Percentiles rank a stretch among this genome's conserved stretches.
phyloP scores from a whole-genome alignment of 2,888 invertebrate species.

The Nephrotoma appendiculata region DNA sequence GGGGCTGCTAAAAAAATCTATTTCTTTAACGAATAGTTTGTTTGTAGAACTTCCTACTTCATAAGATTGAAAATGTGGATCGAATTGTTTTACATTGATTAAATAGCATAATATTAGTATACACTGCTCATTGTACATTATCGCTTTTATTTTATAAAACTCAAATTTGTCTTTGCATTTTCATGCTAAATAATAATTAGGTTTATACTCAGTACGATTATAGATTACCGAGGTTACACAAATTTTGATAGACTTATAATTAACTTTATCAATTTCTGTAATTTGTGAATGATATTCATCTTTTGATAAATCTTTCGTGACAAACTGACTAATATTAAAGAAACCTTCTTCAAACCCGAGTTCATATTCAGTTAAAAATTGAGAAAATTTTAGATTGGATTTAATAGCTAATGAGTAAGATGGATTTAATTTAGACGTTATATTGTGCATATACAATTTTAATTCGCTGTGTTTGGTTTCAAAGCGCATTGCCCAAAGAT shows the following conservation, averaged over 20 bases:
- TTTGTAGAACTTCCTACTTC: too few relatives aligned
- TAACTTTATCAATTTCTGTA: neutral
- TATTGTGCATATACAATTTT: neutral
- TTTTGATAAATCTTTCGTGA: neutral
- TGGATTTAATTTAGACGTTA: conserved; percentile 7
- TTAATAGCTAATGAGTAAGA: conserved; percentile 9
- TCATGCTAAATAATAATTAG: conserved; percentile 1
- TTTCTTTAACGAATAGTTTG: too few relatives aligned
- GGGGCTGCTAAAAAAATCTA: too few relatives aligned
- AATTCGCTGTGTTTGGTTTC: neutral
- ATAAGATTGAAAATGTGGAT: too few relatives aligned
- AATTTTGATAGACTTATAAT: neutral
- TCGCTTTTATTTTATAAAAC: conserved; percentile 8
- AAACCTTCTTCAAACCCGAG: neutral
- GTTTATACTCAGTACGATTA: conserved; percentile 1
- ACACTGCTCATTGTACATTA: conserved; percentile 4
- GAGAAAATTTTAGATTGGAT: conserved; percentile 9
- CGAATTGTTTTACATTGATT: too few relatives aligned
- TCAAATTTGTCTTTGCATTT: neutral
- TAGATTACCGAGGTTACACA: conserved; percentile 4
- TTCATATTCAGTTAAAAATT: neutral
- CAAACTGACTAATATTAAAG: neutral
- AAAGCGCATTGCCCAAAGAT: neutral
- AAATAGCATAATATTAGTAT: conserved; percentile 5
- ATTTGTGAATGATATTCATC: conserved; percentile 5